Conservation (phyloP, 1,140 invertebrate genomes). For the Dermatophagoides farinae region DNA sequence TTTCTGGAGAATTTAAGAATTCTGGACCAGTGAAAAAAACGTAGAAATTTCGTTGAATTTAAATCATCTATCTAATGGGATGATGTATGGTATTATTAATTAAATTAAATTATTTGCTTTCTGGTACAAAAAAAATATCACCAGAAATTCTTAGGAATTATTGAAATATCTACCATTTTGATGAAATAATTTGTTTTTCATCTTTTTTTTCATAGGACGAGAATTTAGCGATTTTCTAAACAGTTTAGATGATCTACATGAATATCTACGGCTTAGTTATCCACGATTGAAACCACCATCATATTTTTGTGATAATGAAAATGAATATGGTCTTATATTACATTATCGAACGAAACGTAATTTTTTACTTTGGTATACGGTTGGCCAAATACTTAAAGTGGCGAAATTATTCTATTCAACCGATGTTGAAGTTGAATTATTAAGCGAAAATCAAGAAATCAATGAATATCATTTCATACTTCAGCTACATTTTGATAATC, state of each 20-base stretch:
- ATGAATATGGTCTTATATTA: constrained; percentile 56
- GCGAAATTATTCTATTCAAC: constrained; percentile 78
- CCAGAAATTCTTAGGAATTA: too few relatives aligned
- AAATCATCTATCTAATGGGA: too few relatives aligned
- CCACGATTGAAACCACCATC: constrained; percentile 76
- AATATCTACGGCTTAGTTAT: constrained; percentile 90
- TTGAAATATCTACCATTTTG: background rate
- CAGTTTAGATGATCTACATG: constrained; percentile 85
- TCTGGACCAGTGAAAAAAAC: too few relatives aligned
- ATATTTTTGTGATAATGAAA: constrained; percentile 90
- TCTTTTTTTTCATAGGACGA: constrained; percentile 33
- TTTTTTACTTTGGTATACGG: constrained; percentile 86
- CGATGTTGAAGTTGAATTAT: constrained; percentile 69
- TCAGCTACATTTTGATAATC: constrained; percentile 79
- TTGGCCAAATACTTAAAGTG: constrained; percentile 74
- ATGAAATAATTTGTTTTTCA: background rate
- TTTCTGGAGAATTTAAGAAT: too few relatives aligned
- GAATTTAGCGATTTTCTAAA: constrained; percentile 90
- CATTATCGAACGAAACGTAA: constrained; percentile 78
- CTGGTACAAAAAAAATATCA: too few relatives aligned
- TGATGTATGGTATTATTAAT: too few relatives aligned
- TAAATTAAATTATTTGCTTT: too few relatives aligned
- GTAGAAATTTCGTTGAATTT: too few relatives aligned
- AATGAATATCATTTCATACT: constrained; percentile 84
- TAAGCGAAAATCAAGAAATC: constrained; percentile 59